These are phyloP conservation scores for Rhinopomastus cyanomelas DNA, from an alignment of 2,113 vertebrate genomes.

Conservation along the genomic window DNA sequence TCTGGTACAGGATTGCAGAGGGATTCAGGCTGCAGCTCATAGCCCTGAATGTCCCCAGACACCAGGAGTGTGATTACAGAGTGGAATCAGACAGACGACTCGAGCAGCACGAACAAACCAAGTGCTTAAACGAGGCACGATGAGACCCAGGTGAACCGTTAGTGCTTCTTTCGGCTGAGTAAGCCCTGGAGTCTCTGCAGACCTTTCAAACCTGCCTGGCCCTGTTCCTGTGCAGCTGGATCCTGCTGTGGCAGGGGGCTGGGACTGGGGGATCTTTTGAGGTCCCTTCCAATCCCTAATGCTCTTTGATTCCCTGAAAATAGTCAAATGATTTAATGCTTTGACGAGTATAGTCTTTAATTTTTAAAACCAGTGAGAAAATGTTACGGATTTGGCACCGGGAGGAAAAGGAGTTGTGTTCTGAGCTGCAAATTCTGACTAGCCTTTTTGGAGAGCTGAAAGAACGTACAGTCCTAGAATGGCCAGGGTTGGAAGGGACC, in stretches of 20 bases:
- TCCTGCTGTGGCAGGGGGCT: no score
- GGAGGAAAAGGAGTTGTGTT: neutral
- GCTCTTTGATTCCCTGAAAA: no score
- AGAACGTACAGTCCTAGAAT: no score
- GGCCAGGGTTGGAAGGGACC: no score
- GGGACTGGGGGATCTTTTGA: no score
- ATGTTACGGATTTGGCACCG: neutral
- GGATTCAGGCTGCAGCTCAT: neutral
- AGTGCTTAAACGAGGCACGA: neutral
- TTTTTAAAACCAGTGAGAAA: neutral
- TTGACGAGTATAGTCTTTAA: neutral
- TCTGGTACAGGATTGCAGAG: neutral
- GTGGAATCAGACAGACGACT: neutral
- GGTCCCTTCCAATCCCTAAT: no score
- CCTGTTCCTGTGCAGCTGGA: no score
- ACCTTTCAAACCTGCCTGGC: no score
- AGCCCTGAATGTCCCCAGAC: neutral
- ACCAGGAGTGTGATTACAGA: conserved; percentile 7
- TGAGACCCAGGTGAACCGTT: neutral
- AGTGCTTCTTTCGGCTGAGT: neutral
- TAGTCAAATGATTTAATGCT: neutral
- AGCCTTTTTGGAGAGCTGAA: neutral
- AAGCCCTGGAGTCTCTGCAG: neutral
- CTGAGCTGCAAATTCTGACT: neutral
- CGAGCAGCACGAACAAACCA: neutral